Percentiles rank a stretch among this genome's conserved stretches.
Evolutionary conservation across 2,113 vertebrate species (phyloP).

Genomic region (Paracanthobrama guichenoti): DNA sequence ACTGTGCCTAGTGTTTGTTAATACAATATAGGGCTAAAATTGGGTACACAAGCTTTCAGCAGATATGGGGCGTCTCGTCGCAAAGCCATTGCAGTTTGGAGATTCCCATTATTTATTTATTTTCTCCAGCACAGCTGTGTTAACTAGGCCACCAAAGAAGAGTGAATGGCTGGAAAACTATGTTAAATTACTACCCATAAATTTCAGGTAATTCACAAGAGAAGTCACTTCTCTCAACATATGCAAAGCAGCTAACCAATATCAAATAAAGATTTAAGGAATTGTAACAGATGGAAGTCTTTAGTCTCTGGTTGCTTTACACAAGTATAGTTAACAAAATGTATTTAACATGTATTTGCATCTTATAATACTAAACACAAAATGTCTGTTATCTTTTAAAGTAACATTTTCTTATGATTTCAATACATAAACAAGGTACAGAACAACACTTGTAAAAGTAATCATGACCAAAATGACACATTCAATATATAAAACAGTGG

Average conservation of each 20-base stretch:
- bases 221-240: background rate
- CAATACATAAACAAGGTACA: background rate
- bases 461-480: no score
- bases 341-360: background rate
- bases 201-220: background rate
- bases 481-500: background rate
- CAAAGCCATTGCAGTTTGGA: conserved; percentile 3
- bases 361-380: background rate
- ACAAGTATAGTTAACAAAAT: background rate
- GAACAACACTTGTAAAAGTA: background rate
- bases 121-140: background rate
- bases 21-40: background rate
- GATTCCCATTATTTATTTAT: conserved; percentile 1
- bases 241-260: conserved; percentile 1
- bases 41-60: background rate
- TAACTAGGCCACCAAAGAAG: background rate
- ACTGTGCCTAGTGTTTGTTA: background rate
- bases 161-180: background rate
- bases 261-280: conserved; percentile 14
- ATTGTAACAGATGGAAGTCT: conserved; percentile 27
- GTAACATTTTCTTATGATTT: background rate
- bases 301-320: background rate
- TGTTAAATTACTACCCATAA: background rate
- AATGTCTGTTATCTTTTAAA: background rate
- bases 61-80: background rate